These are phyloP conservation scores for Platichthys stellatus DNA, from an alignment of 2,113 vertebrate genomes.

Conservation along the genomic window DNA sequence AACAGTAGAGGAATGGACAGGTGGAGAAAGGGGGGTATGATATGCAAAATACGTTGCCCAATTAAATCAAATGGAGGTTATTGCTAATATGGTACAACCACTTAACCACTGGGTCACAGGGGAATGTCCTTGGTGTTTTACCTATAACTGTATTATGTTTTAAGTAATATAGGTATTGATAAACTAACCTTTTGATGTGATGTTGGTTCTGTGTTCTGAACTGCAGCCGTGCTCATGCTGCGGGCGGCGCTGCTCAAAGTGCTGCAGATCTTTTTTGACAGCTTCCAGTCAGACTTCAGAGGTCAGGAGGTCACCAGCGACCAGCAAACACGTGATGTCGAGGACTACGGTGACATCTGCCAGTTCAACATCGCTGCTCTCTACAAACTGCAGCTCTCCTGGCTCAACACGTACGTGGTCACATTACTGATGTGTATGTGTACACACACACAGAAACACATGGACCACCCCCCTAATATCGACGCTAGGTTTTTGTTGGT, in stretches of 20 bases:
- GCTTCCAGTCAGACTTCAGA: slow-evolving; percentile 77
- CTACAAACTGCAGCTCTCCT: slow-evolving; percentile 67
- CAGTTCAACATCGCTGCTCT: slow-evolving; percentile 70
- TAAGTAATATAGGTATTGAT: no score
- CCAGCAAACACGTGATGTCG: slow-evolving; percentile 27
- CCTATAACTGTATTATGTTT: no score
- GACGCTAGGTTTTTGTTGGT: neutral
- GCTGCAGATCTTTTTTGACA: slow-evolving; percentile 78
- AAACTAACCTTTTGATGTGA: no score
- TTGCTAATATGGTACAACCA: neutral
- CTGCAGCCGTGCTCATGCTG: slow-evolving; percentile 69
- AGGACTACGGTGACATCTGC: slow-evolving; percentile 57
- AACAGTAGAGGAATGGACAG: no score
- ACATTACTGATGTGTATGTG: neutral
- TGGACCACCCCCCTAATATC: neutral
- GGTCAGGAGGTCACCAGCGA: neutral
- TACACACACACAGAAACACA: neutral
- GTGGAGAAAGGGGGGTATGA: no score
- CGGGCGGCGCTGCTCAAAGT: slow-evolving; percentile 67
- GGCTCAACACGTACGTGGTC: slow-evolving; percentile 68
- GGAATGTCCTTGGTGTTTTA: no score
- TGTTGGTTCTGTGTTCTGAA: neutral
- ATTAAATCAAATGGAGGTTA: neutral
- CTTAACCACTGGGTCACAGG: no score
- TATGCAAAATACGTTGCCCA: no score